A percentile compares a stretch with the other conserved stretches of the same genome.
These are phyloP conservation scores for Helicolenus hilgendorfi DNA, from an alignment of 2,797 vertebrate genomes.

Conservation along the genomic window DNA sequence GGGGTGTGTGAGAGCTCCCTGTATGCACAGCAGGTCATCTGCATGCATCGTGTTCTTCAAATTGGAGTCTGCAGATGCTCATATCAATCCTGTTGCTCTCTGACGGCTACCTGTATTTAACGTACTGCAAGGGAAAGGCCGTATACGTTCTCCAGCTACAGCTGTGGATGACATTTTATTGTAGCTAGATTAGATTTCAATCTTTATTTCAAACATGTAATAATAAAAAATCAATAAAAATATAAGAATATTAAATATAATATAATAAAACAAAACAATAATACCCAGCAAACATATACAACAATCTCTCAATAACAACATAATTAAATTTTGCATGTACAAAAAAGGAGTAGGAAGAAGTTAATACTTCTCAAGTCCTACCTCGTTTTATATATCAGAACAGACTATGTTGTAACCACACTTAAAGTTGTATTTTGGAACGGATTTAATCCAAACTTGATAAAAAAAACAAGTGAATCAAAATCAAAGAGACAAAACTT, in stretches of 20 bases:
- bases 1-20: background rate
- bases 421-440: background rate
- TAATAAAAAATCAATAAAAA: no score
- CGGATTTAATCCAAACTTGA: background rate
- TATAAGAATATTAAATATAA: no score
- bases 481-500: constrained; percentile 4
- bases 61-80: background rate
- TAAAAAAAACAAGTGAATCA: background rate
- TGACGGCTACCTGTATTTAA: background rate
- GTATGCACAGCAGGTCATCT: background rate
- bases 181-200: no score
- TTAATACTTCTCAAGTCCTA: no score
- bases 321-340: no score
- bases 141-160: background rate
- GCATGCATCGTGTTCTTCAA: background rate
- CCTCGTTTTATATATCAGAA: background rate
- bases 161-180: background rate
- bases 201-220: no score
- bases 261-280: no score
- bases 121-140: background rate
- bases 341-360: no score
- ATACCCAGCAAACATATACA: no score
- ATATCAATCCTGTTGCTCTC: background rate
- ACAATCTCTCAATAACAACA: no score
- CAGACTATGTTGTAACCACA: background rate